Evolutionary conservation across 2,113 vertebrate genomes (phyloP).

Genomic region (Vombatus ursinus): DNA sequence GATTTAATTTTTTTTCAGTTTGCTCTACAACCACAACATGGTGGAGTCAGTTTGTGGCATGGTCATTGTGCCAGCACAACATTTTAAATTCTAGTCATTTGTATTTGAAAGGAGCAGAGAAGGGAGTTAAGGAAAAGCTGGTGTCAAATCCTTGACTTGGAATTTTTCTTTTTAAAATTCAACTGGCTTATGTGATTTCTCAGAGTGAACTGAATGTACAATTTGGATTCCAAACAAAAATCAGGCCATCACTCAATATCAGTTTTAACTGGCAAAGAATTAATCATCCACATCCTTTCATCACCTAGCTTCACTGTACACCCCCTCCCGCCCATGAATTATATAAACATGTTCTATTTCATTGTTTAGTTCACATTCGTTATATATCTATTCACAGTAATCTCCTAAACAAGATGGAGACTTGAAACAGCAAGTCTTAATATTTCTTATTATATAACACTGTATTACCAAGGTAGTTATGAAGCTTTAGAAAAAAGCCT

Average conservation of each 20-base stretch:
- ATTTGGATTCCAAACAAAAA: not conserved
- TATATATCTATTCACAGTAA: not conserved
- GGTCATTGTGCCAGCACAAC: conserved; percentile 15
- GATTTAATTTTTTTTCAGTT: fast-evolving
- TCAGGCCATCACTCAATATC: not conserved
- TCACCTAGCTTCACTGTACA: not conserved
- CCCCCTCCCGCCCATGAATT: not conserved
- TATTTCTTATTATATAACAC: not conserved
- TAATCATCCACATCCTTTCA: not conserved
- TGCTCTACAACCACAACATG: conserved; percentile 11
- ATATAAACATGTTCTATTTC: not conserved
- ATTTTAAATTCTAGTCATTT: not conserved
- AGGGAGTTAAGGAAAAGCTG: not conserved
- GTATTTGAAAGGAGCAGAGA: not conserved
- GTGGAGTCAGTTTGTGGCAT: conserved; percentile 8
- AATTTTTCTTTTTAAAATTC: not conserved
- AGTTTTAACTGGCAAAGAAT: not conserved
- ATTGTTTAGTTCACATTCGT: not conserved
- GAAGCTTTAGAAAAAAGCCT: not conserved
- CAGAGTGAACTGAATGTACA: not conserved
- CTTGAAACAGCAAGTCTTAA: not conserved
- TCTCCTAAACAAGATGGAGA: not conserved
- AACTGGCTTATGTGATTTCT: not conserved
- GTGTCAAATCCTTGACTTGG: conserved; percentile 14
- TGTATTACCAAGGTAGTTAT: not conserved